phyloP scores from a whole-genome alignment of 2,113 vertebrate genomes.

The Silurus glanis region DNA sequence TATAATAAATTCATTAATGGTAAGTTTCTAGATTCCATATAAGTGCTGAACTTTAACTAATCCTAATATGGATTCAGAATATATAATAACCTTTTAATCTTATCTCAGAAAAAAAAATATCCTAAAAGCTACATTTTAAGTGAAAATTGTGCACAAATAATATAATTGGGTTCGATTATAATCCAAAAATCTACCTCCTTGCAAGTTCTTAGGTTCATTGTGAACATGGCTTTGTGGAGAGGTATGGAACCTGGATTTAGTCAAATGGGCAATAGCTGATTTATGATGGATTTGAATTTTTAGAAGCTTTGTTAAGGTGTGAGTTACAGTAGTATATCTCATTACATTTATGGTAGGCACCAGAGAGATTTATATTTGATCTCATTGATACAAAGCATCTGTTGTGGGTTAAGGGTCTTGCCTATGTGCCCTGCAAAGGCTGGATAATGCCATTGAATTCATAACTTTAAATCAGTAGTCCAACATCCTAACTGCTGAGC shows the following conservation, averaged over 20 bases:
- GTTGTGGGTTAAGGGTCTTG: not conserved
- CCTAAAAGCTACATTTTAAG: conserved; percentile 21
- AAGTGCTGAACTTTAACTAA: not conserved
- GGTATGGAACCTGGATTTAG: conserved; percentile 30
- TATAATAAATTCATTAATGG: not conserved
- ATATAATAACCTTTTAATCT: conserved; percentile 12
- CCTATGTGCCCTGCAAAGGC: not conserved
- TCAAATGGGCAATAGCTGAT: conserved; percentile 30
- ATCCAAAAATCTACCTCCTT: conserved; percentile 12
- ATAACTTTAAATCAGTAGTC: not conserved
- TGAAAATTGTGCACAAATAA: conserved; percentile 27
- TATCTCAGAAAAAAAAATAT: conserved; percentile 20
- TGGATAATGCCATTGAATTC: not conserved
- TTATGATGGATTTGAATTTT: conserved; percentile 4
- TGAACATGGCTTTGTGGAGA: conserved; percentile 47
- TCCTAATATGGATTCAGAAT: conserved; percentile 8
- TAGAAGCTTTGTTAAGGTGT: conserved; percentile 18
- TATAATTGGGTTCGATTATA: conserved; percentile 19
- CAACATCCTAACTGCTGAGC: no score
- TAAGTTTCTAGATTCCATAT: not conserved
- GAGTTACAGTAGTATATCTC: conserved; percentile 12
- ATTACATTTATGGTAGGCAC: not conserved
- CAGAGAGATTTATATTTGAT: not conserved
- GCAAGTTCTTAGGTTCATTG: conserved; percentile 36
- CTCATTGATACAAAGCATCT: not conserved